phyloP scores from a whole-genome alignment of 2,888 invertebrate species.

The Oasisia sp. region DNA sequence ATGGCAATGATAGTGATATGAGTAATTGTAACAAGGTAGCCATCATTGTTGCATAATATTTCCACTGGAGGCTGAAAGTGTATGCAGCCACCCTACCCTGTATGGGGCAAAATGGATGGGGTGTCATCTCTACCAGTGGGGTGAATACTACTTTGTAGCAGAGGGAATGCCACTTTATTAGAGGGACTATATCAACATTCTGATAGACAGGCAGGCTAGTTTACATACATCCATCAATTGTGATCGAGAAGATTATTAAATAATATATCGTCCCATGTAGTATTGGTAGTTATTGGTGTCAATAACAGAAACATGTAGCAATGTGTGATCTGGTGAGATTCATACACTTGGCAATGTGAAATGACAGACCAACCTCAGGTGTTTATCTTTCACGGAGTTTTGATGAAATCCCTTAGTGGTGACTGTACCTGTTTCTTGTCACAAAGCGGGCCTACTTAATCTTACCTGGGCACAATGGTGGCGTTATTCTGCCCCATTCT shows the following conservation, averaged over 20 bases:
- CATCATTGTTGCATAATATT: background rate
- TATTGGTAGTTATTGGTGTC: background rate
- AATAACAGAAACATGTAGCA: no score
- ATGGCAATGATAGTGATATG: no score
- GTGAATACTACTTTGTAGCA: background rate
- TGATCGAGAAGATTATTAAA: background rate
- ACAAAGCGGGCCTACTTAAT: background rate
- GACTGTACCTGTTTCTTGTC: background rate
- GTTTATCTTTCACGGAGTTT: background rate
- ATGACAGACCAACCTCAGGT: background rate
- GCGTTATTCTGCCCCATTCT: background rate
- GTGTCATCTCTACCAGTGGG: background rate
- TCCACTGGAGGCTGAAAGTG: background rate
- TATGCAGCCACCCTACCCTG: constrained; percentile 6
- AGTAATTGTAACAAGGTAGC: no score
- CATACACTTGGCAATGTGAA: no score
- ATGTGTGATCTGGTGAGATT: no score
- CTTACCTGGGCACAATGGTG: background rate
- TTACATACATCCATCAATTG: background rate
- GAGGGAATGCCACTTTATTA: background rate
- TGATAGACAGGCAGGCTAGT: background rate
- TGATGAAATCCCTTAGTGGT: constrained; percentile 17
- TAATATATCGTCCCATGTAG: background rate
- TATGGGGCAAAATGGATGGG: background rate
- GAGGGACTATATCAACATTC: background rate